These are phyloP conservation scores for Anoplopoma fimbria DNA, from an alignment of 2,113 vertebrate species.

Conservation along the genomic window DNA sequence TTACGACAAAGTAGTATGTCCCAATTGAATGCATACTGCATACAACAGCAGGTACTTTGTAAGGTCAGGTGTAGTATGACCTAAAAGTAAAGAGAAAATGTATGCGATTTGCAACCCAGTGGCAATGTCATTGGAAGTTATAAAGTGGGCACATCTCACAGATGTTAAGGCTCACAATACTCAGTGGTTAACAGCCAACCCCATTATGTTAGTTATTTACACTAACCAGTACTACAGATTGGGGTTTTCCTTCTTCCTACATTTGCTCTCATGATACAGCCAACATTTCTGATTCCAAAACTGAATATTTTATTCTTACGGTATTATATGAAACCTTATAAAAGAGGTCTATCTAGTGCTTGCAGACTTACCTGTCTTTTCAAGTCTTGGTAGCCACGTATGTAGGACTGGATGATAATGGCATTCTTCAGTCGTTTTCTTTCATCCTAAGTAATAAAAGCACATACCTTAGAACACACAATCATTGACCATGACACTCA, in stretches of 20 bases:
- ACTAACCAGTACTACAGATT: neutral
- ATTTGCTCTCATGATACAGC: neutral
- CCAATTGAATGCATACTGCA: neutral
- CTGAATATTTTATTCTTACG: neutral
- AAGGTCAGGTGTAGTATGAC: neutral
- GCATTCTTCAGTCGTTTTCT: slow-evolving; percentile 95
- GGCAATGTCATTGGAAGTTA: neutral
- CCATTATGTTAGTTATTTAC: neutral
- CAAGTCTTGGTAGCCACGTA: slow-evolving; percentile 94
- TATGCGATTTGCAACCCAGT: neutral
- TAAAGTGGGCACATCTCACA: neutral
- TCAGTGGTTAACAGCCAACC: neutral
- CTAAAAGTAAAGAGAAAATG: neutral
- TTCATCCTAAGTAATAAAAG: slow-evolving; percentile 87
- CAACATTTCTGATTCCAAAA: neutral
- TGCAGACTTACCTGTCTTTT: slow-evolving; percentile 90
- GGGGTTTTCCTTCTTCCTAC: neutral
- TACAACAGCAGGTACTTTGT: neutral
- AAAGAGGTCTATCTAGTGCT: neutral
- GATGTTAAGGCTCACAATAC: neutral
- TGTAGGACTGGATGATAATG: slow-evolving; percentile 96
- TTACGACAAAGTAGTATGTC: neutral
- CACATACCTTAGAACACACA: neutral
- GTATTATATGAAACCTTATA: neutral
- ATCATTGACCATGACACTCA: neutral